Conservation (phyloP, 2,113 vertebrate species). For the Scortum barcoo region DNA sequence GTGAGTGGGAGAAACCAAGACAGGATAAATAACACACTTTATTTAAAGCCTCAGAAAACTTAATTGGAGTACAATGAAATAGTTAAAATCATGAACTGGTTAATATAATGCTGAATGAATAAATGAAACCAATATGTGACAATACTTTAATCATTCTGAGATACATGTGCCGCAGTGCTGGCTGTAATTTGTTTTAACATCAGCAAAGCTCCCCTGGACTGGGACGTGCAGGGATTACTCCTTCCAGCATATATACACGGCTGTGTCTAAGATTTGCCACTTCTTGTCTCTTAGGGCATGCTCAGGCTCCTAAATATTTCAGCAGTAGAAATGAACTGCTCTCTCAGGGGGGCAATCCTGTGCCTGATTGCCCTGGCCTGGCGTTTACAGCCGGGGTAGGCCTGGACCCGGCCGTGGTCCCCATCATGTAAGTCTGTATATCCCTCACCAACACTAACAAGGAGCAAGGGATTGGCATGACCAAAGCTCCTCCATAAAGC, state of each 20-base stretch:
- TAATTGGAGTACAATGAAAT: not conserved
- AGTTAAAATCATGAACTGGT: not conserved
- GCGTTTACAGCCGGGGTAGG: slow-evolving; percentile 69
- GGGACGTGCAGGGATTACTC: slow-evolving; percentile 53
- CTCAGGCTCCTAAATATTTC: slow-evolving; percentile 85
- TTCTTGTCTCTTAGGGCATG: slow-evolving; percentile 67
- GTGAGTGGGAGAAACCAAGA: slow-evolving; percentile 16
- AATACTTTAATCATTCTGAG: not conserved
- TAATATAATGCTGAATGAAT: not conserved
- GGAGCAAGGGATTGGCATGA: slow-evolving; percentile 70
- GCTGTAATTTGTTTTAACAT: slow-evolving; percentile 8
- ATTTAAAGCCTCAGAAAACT: not conserved
- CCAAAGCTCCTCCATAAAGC: slow-evolving; percentile 73
- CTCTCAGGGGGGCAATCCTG: slow-evolving; percentile 82
- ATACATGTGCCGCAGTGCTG: not conserved
- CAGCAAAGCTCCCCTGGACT: slow-evolving; percentile 25
- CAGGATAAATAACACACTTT: slow-evolving; percentile 19
- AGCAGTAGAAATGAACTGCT: slow-evolving; percentile 82
- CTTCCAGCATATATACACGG: slow-evolving; percentile 46
- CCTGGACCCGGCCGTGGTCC: slow-evolving; percentile 30
- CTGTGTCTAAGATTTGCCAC: slow-evolving; percentile 58
- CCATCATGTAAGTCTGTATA: slow-evolving; percentile 38
- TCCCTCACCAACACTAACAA: slow-evolving; percentile 66
- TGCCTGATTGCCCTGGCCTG: slow-evolving; percentile 72
- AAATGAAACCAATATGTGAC: slow-evolving; percentile 9